Evolutionary conservation across 2,113 vertebrate species (phyloP), one percentile per base, ranked within the genome.

Genomic region (Zosterops pallidus): DNA sequence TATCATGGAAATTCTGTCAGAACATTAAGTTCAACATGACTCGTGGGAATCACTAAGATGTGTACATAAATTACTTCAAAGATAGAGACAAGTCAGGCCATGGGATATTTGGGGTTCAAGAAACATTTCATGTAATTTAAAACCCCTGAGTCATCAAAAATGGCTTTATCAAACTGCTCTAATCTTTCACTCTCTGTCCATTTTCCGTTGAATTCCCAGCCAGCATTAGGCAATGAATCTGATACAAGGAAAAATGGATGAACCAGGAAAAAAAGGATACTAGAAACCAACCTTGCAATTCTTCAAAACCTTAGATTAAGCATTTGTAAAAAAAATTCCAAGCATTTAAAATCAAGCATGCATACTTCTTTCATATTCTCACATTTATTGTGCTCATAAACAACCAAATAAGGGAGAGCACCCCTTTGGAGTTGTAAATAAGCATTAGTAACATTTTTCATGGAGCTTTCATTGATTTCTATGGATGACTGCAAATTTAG

Each of bases 1-100:
- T 95, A 84, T 86, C 82, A 83, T 35, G 57, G 91, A 94, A 95
- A 94, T 82, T 55, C 67, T 92, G 84, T 82, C 90, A 94, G 92
- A 81, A 76, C 83, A 88, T 92, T 89, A 94, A 94, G 86, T 90
- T 83, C 85, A 89, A 75, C n/a, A 42, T 88, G 92, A 95, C 93
- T 95, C 70, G 67, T 92, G 83, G 90, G 86, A 96, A 76, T n/a
- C 4, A 17, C 72, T 55, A 62, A 52, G 80, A 92, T 8, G 71
- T 28, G 47, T 44, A 88, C 5, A 9, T 89, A 92, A 96, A 94
- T 94, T 59, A 95, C 56, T 85, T 74, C 2, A 55, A 39, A 88
- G 86, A 92, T 26, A 77, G 62, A 93, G 78, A 62, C 62, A 72
- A 55, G 78, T 20, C 78, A 82, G 64, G 72, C 83, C 70, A 90